These are phyloP conservation scores for Chironomus tepperi DNA, from an alignment of 1,140 invertebrate species.

Conservation along the genomic window DNA sequence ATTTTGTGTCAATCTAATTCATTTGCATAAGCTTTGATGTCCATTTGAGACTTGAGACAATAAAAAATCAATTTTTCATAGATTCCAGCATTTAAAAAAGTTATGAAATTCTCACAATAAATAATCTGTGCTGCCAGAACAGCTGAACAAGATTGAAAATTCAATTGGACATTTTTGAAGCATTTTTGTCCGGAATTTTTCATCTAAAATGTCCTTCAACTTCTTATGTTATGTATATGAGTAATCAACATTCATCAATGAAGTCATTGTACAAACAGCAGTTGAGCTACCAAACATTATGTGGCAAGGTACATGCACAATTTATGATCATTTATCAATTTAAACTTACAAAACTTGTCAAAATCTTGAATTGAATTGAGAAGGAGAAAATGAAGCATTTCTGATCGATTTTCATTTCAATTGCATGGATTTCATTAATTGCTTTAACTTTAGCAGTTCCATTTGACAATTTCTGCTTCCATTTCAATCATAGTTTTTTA, in stretches of 20 bases:
- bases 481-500: too few species aligned
- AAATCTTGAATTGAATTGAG: too few species aligned
- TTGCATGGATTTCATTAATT: too few species aligned
- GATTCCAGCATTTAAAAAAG: neutral
- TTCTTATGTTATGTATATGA: neutral
- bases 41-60: neutral
- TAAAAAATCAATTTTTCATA: conserved; percentile 12
- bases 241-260: neutral
- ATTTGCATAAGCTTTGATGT: neutral
- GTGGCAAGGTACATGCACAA: neutral
- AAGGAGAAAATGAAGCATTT: too few species aligned
- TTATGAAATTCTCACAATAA: neutral
- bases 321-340: conserved; percentile 9
- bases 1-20: conserved; percentile 7
- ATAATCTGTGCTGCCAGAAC: neutral
- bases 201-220: neutral
- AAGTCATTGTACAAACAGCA: neutral
- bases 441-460: too few species aligned
- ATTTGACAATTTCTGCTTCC: too few species aligned
- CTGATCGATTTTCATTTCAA: too few species aligned
- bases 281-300: neutral
- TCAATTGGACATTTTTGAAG: neutral
- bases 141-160: neutral
- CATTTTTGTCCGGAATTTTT: neutral
- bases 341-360: neutral